Conservation (phyloP, 2,113 vertebrate species). For the Orycteropus afer region DNA sequence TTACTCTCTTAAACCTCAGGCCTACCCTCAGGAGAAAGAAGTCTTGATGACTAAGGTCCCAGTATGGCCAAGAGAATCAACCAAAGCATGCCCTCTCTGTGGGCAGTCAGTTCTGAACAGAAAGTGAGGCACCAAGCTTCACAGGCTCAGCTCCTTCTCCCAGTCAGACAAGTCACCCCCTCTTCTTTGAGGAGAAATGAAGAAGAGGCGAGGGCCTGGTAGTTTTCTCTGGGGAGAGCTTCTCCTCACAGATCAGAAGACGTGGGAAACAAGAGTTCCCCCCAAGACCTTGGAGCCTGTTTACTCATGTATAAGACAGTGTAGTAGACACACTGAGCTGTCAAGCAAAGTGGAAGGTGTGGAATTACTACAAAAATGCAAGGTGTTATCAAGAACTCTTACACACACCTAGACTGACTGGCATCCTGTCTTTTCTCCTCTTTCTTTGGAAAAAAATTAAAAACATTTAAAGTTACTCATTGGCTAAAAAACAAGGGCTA, state of each 20-base stretch:
- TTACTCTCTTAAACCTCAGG: background rate
- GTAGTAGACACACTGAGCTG: background rate
- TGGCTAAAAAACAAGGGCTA: background rate
- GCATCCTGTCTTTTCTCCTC: background rate
- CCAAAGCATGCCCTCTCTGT: background rate
- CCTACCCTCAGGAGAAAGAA: background rate
- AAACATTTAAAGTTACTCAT: background rate
- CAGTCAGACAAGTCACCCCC: background rate
- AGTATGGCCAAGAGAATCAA: background rate
- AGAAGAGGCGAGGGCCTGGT: background rate
- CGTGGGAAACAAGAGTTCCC: background rate
- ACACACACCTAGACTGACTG: background rate
- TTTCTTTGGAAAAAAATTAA: background rate
- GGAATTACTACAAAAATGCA: background rate
- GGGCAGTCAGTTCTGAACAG: background rate
- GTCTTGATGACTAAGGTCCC: background rate
- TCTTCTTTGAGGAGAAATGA: background rate
- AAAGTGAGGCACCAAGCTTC: background rate
- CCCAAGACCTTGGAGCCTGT: background rate
- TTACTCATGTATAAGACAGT: background rate
- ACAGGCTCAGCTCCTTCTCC: background rate
- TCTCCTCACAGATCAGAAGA: background rate
- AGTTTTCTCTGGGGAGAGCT: background rate
- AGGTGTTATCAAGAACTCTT: background rate
- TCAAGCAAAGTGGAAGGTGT: rapidly evolving